These are phyloP conservation scores for Oncorhynchus tshawytscha DNA, from an alignment of 2,113 vertebrate genomes.

Conservation along the genomic window DNA sequence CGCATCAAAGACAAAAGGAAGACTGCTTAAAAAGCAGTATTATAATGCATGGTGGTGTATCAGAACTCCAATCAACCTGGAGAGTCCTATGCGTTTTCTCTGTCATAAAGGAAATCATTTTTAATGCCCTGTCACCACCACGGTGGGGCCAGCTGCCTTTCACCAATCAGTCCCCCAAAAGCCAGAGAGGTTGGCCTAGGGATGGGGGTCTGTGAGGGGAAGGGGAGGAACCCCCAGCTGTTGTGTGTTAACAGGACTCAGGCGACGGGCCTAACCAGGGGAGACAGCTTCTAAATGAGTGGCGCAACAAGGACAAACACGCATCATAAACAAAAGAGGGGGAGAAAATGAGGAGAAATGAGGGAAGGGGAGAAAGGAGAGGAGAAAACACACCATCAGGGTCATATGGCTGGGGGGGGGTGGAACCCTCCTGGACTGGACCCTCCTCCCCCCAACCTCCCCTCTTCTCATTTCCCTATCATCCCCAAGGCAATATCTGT, in stretches of 20 bases:
- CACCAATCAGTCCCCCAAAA: slow-evolving; percentile 36
- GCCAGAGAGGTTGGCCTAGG: background rate
- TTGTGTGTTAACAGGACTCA: slow-evolving; percentile 69
- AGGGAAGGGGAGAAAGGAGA: slow-evolving; percentile 16
- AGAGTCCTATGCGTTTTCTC: background rate
- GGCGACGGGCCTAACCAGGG: slow-evolving; percentile 61
- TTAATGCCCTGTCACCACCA: slow-evolving; percentile 22
- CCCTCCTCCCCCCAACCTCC: background rate
- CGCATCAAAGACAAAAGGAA: too few relatives aligned
- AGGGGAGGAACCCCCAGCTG: slow-evolving; percentile 51
- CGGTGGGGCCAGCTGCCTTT: slow-evolving; percentile 47
- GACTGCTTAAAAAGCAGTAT: too few relatives aligned
- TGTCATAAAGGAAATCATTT: slow-evolving; percentile 38
- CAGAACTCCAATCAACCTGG: too few relatives aligned
- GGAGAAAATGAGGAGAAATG: slow-evolving; percentile 55
- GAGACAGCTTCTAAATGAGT: slow-evolving; percentile 51
- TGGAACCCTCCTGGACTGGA: background rate
- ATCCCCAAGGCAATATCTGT: slow-evolving; percentile 54
- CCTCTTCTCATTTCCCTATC: slow-evolving; percentile 34
- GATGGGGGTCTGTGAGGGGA: background rate
- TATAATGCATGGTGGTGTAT: too few relatives aligned
- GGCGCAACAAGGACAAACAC: slow-evolving; percentile 36
- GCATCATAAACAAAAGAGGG: slow-evolving; percentile 9
- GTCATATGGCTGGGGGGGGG: background rate
- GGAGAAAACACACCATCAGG: slow-evolving; percentile 23